Evolutionary conservation across 2,888 invertebrate species (phyloP), one percentile per base, ranked within the genome.

Genomic region (Melolontha melolontha): DNA sequence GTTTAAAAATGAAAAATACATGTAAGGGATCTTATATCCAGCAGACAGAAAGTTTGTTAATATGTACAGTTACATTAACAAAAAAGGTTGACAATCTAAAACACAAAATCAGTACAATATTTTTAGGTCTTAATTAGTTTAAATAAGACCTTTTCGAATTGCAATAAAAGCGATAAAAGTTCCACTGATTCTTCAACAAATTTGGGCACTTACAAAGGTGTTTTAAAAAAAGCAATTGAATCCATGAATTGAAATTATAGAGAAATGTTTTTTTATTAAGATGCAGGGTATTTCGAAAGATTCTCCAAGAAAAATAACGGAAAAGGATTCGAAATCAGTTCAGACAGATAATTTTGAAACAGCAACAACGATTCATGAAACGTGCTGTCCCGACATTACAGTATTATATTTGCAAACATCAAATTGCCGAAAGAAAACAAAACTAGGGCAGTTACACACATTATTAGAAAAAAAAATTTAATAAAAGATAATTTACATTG

Each of bases 61-160:
- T n/a, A n/a, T n/a, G n/a, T n/a, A n/a, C n/a, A n/a, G n/a, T n/a
- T n/a, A n/a, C n/a, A n/a, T n/a, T n/a, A n/a, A n/a, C n/a, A n/a
- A n/a, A n/a, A n/a, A n/a, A n/a, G n/a, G n/a, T n/a, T n/a, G n/a
- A n/a, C n/a, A n/a, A n/a, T n/a, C n/a, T n/a, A n/a, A n/a, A n/a
- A n/a, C n/a, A n/a, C n/a, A n/a, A n/a, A n/a, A n/a, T n/a, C n/a
- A n/a, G n/a, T n/a, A n/a, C n/a, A n/a, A n/a, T n/a, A n/a, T n/a
- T n/a, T n/a, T n/a, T n/a, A n/a, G n/a, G n/a, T 55, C 10, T 59
- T 66, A 40, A 66, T 59, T 27, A 16, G 41, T 5, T 22, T 66
- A 34, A 57, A 49, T 4, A 66, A 55, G 6, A 17, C 29, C 27
- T 42, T 52, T 14, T 42, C 27, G 5, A 44, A 22, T 16, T 12